Conservation (phyloP, 2,113 vertebrate species). For the Epinephelus lanceolatus region DNA sequence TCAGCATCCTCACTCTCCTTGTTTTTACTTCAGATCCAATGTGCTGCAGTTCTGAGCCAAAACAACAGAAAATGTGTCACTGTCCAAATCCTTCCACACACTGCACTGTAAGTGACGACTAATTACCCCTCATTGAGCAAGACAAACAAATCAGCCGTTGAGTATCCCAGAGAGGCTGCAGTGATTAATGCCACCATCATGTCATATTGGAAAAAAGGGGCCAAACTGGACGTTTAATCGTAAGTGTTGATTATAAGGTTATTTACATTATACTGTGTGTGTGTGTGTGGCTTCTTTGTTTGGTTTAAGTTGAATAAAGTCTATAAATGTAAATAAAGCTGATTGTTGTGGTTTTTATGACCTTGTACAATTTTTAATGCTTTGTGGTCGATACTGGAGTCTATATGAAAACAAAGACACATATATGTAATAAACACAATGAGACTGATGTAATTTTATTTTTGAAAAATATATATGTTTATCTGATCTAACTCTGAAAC, state of each 20-base stretch:
- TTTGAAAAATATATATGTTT: no score
- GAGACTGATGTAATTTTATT: no score
- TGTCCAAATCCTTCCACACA: conserved; percentile 3
- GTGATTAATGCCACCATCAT: conserved; percentile 46
- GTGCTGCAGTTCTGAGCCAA: conserved; percentile 11
- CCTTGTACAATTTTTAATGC: neutral
- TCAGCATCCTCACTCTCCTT: neutral
- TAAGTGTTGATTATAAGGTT: neutral
- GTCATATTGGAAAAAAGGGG: conserved; percentile 18
- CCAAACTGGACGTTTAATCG: conserved; percentile 38
- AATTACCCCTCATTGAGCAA: conserved; percentile 44
- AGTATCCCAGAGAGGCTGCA: conserved; percentile 12
- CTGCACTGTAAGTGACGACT: conserved; percentile 41
- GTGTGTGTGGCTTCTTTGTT: neutral
- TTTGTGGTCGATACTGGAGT: no score
- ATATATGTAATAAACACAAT: no score
- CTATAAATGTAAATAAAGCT: neutral
- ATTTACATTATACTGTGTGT: neutral
- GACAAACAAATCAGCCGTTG: conserved; percentile 44
- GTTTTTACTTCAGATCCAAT: neutral
- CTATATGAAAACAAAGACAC: neutral
- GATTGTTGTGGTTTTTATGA: neutral
- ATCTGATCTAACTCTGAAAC: no score
- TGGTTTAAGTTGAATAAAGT: neutral
- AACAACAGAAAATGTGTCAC: conserved; percentile 27